phyloP scores from a whole-genome alignment of 1,140 invertebrate species.

The Cotesia vestalis region DNA sequence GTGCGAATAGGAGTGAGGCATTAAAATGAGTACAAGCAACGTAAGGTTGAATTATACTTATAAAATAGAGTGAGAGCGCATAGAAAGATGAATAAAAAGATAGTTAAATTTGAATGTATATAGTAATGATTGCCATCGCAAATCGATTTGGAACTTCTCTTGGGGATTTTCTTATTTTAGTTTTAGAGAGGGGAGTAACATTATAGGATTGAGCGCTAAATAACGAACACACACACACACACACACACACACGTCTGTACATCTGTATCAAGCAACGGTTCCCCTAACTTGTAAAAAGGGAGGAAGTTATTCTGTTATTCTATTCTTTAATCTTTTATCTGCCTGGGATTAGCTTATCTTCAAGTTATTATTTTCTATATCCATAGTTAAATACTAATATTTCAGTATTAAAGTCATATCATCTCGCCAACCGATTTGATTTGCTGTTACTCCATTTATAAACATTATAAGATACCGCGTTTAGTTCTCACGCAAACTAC shows the following conservation, averaged over 20 bases:
- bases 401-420: slow-evolving; percentile 58
- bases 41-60: no score
- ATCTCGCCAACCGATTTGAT: slow-evolving; percentile 2
- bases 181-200: slow-evolving; percentile 34
- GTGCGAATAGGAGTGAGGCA: no score
- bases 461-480: no score
- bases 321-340: slow-evolving; percentile 45
- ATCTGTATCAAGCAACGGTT: neutral
- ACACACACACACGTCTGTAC: no score
- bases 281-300: slow-evolving; percentile 2
- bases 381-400: slow-evolving; percentile 66
- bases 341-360: slow-evolving; percentile 65
- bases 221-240: slow-evolving; percentile 42
- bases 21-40: no score
- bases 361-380: slow-evolving; percentile 66
- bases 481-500: no score
- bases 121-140: slow-evolving; percentile 65
- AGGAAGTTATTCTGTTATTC: slow-evolving; percentile 30
- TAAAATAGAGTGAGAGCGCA: neutral
- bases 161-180: slow-evolving; percentile 55
- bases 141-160: slow-evolving; percentile 64
- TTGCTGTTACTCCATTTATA: neutral
- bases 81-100: slow-evolving; percentile 61
- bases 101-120: slow-evolving; percentile 64
- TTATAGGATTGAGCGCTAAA: slow-evolving; percentile 47